Evolutionary conservation across 1,140 invertebrate genomes (phyloP).

Genomic region (Habropoda laboriosa): DNA sequence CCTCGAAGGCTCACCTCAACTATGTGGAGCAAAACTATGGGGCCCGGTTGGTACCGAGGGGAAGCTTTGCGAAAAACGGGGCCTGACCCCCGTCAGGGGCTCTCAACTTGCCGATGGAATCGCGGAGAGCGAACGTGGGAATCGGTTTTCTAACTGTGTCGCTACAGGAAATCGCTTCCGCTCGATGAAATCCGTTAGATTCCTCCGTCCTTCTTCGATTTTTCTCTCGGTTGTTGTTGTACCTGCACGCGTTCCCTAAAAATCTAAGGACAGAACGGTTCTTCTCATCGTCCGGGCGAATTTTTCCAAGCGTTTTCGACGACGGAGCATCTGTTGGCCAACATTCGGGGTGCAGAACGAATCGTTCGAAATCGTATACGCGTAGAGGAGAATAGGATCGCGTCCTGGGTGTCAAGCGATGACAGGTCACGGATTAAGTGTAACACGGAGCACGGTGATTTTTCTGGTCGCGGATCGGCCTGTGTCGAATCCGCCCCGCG

Average conservation of each 20-base stretch:
- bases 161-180: slow-evolving; percentile 21
- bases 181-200: slow-evolving; percentile 12
- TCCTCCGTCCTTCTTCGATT: neutral
- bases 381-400: slow-evolving; percentile 23
- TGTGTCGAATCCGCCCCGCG: slow-evolving; percentile 8
- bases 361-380: slow-evolving; percentile 43
- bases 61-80: slow-evolving; percentile 62
- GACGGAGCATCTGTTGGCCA: slow-evolving; percentile 28
- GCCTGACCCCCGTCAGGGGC: slow-evolving; percentile 58
- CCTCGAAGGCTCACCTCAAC: slow-evolving; percentile 63
- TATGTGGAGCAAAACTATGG: slow-evolving; percentile 71
- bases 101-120: slow-evolving; percentile 47
- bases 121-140: slow-evolving; percentile 56
- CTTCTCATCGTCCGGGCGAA: no score
- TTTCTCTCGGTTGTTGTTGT: neutral
- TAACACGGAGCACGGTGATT: slow-evolving; percentile 43
- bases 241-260: no score
- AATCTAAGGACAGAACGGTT: neutral
- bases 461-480: slow-evolving; percentile 20
- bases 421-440: slow-evolving; percentile 61
- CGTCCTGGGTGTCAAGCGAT: slow-evolving; percentile 39
- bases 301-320: neutral
- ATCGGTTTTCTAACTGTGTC: slow-evolving; percentile 13
- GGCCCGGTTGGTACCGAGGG: slow-evolving; percentile 47
- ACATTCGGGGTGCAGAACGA: slow-evolving; percentile 52